These are phyloP conservation scores for Pseudomugil tenellus DNA, from an alignment of 2,797 vertebrate species.

Conservation along the genomic window DNA sequence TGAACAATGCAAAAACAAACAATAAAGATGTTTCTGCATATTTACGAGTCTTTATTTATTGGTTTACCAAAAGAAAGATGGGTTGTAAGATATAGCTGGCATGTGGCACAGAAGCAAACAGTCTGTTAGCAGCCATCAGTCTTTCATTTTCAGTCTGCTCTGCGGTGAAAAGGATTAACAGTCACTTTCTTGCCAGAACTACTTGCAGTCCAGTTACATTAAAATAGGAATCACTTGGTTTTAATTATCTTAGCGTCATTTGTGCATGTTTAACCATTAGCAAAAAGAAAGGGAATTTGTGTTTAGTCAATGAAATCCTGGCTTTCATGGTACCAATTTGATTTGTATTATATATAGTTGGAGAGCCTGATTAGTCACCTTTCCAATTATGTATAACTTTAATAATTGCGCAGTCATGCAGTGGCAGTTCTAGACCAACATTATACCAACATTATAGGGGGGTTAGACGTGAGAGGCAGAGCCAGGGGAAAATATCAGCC, in stretches of 20 bases:
- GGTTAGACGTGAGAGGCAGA: too few relatives aligned
- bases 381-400: too few relatives aligned
- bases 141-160: not conserved
- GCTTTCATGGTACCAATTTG: too few relatives aligned
- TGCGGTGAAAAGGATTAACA: not conserved
- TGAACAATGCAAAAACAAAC: slow-evolving; percentile 40
- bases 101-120: slow-evolving; percentile 18
- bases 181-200: not conserved
- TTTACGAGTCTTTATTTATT: slow-evolving; percentile 26
- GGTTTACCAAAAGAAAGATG: not conserved
- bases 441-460: too few relatives aligned
- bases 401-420: too few relatives aligned
- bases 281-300: too few relatives aligned
- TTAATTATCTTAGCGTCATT: not conserved
- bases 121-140: slow-evolving; percentile 3
- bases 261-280: not conserved
- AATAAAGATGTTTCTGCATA: slow-evolving; percentile 14
- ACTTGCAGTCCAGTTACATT: not conserved
- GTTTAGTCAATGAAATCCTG: too few relatives aligned
- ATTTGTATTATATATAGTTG: too few relatives aligned
- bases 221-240: not conserved
- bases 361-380: too few relatives aligned
- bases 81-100: not conserved
- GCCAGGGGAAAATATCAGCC: too few relatives aligned
- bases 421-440: too few relatives aligned